Base-by-base conservation (phyloP, 2,888 invertebrate genomes). In the Teleogryllus oceanicus region DNA sequence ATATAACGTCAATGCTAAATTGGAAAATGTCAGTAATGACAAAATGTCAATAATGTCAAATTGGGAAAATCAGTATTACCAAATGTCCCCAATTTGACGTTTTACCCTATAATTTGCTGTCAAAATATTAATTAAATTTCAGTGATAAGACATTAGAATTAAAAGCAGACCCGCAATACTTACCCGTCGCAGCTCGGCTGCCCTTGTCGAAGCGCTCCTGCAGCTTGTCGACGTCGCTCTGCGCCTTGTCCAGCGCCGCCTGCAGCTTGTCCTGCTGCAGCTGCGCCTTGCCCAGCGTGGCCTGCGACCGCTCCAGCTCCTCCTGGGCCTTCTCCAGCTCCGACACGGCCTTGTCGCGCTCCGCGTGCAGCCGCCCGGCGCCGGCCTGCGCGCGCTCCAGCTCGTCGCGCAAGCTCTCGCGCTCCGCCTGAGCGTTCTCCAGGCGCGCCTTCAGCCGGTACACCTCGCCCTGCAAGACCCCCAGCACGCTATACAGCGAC, bases 361-460 rank as follows among this genome's bases (percentile, higher is more conserved):
- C 97, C 51, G 94, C 93, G 86, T 96, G 96, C 83, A 96, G 90
- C 82, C 96, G 92, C 82, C 94, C 94, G 82, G 96, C 92, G 79
- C 94, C 91, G 74, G 94, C 91, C 87, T 96, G 96, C 74, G 94
- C 91, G 82, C 95, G 91, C 87, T 97, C 97, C 86, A 96, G 93
- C 87, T 97, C 97, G 86, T 97, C 96, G 83, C 96, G 94, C 84
- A 97, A 89, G 86, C 95, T 96, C 86, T 96, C 96, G 86, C 96
- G 96, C 88, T 97, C 97, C 81, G 95, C 95, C 89, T 96, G 96
- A 87, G 96, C 96, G 89, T 97, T 97, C 89, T 97, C 97, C 85
- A 97, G 89, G 86, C 96, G 94, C 75, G 97, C 97, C 87, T 97
- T 97, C 84, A 97, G 90, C 87, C 97, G 92, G 86, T 97, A 97